phyloP scores from a whole-genome alignment of 2,113 vertebrate genomes.

The Trinectes maculatus region DNA sequence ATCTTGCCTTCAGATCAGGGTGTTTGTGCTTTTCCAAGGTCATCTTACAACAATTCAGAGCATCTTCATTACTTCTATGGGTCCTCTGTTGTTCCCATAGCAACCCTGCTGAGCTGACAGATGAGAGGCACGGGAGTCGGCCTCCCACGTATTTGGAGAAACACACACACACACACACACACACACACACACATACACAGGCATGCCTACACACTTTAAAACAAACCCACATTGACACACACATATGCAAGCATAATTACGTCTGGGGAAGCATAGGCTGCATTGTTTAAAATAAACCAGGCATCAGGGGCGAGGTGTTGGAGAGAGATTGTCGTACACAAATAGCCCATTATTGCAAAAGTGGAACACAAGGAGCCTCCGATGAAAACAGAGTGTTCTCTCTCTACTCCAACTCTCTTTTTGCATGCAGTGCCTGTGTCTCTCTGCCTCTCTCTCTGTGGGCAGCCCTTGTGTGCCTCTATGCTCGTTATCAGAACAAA shows the following conservation, averaged over 20 bases:
- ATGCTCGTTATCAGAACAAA: constrained; percentile 74
- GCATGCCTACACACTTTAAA: background rate
- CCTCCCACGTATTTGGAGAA: constrained; percentile 69
- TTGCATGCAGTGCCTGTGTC: background rate
- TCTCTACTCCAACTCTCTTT: constrained; percentile 22
- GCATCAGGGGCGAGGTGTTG: constrained; percentile 70
- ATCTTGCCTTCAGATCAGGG: constrained; percentile 43
- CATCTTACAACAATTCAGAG: constrained; percentile 70
- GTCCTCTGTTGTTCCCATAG: constrained; percentile 79
- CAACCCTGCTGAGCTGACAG: constrained; percentile 77
- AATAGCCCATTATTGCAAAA: constrained; percentile 77
- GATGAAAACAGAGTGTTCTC: constrained; percentile 66
- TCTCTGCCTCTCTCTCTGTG: constrained; percentile 49
- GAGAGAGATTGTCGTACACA: constrained; percentile 70
- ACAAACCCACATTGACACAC: no score
- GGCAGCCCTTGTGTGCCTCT: constrained; percentile 43
- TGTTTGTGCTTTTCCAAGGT: constrained; percentile 69
- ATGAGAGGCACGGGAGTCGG: constrained; percentile 71
- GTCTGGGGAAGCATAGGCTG: constrained; percentile 56
- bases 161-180: constrained; percentile 9
- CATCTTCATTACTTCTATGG: constrained; percentile 73
- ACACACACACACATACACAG: constrained; percentile 6
- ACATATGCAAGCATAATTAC: constrained; percentile 45
- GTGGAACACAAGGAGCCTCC: constrained; percentile 72
- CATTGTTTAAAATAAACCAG: constrained; percentile 79